phyloP scores from a whole-genome alignment of 2,888 invertebrate species.

The Hydraecia micacea region DNA sequence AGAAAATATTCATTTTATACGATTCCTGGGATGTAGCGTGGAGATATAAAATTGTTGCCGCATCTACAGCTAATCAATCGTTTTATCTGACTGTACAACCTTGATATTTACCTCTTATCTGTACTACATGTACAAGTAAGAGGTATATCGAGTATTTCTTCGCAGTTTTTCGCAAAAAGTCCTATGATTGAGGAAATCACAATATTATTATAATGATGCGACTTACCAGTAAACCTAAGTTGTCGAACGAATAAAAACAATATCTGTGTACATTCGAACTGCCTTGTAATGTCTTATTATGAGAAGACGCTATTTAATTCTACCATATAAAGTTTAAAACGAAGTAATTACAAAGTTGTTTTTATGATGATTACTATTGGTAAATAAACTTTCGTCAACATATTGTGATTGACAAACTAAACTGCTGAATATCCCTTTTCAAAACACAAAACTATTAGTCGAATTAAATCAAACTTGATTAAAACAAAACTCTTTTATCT shows the following conservation, averaged over 20 bases:
- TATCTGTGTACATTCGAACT: not conserved
- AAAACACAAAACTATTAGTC: not conserved
- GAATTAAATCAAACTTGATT: constrained; percentile 20
- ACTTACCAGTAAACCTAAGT: not conserved
- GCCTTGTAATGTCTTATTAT: not conserved
- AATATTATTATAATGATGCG: not conserved
- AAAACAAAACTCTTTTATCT: not conserved
- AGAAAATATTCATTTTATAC: constrained; percentile 77
- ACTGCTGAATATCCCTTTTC: not conserved
- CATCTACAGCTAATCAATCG: constrained; percentile 76
- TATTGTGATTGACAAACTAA: no score
- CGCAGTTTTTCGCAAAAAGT: not conserved
- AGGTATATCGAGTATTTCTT: no score
- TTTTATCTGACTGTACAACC: constrained; percentile 66
- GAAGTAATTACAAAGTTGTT: not conserved
- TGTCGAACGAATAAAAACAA: not conserved
- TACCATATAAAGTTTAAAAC: not conserved
- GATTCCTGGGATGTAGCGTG: constrained; percentile 71
- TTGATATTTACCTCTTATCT: not conserved
- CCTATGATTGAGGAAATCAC: not conserved
- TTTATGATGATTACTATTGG: not conserved
- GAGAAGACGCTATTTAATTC: no score
- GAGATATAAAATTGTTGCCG: constrained; percentile 77
- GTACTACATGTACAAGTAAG: no score
- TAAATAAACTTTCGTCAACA: not conserved